Evolutionary conservation across 2,797 vertebrate species (phyloP).

Genomic region (Menidia menidia): DNA sequence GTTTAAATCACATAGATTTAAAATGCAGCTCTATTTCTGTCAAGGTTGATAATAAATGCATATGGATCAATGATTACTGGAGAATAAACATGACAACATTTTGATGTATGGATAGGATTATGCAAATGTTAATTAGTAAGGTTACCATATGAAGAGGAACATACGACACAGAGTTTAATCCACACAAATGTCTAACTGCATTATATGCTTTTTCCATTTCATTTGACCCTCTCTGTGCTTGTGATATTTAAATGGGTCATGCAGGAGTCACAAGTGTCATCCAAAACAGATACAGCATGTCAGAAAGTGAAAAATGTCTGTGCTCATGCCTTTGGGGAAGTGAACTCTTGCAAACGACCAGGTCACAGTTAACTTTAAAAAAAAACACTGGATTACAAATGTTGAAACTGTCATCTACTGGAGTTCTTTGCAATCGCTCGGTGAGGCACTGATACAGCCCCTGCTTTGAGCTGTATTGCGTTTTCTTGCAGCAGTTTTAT

Average conservation of each 20-base stretch:
- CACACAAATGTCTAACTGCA: conserved; percentile 11
- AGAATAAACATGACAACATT: neutral
- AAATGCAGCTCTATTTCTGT: neutral
- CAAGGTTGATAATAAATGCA: neutral
- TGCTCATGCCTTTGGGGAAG: conserved; percentile 45
- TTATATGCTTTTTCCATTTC: neutral
- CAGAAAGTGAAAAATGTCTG: conserved; percentile 49
- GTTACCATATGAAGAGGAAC: neutral
- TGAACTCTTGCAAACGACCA: conserved; percentile 42
- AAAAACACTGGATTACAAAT: neutral
- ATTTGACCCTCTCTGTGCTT: conserved; percentile 37
- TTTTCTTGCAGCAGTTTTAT: neutral
- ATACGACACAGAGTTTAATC: conserved; percentile 9
- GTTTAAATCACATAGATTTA: neutral
- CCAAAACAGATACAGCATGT: conserved; percentile 57
- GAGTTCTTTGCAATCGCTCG: too few species aligned
- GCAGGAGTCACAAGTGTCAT: conserved; percentile 38
- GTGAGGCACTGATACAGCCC: neutral
- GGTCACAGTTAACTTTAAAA: conserved; percentile 33
- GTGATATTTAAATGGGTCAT: conserved; percentile 52
- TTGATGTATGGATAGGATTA: conserved; percentile 1
- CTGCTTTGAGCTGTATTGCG: neutral
- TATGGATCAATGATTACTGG: neutral
- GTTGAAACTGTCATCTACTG: conserved; percentile 15
- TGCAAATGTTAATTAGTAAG: neutral